These are phyloP conservation scores for Ophthalmolycus amberensis DNA, from an alignment of 2,113 vertebrate species.

Conservation along the genomic window DNA sequence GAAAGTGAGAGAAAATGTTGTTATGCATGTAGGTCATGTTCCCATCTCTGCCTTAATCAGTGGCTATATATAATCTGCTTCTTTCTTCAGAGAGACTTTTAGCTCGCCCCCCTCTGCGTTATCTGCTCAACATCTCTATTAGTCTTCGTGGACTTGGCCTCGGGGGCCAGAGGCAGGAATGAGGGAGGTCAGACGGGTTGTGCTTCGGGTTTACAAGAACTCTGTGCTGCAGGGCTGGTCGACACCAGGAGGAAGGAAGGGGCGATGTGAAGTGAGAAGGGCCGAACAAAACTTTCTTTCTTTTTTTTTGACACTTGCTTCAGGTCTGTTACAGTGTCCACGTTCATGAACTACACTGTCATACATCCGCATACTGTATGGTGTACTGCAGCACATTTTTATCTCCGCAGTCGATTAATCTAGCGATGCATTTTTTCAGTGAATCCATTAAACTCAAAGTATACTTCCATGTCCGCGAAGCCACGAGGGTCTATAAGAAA, in stretches of 20 bases:
- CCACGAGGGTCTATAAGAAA: neutral
- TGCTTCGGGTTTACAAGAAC: constrained; percentile 24
- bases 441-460: constrained; percentile 11
- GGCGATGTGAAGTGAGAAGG: neutral
- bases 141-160: constrained; percentile 70
- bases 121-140: constrained; percentile 75
- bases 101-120: constrained; percentile 75
- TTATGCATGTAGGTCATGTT: constrained; percentile 88
- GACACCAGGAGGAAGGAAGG: neutral
- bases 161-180: constrained; percentile 55
- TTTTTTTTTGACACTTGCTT: neutral
- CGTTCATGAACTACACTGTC: neutral
- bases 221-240: constrained; percentile 1
- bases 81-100: constrained; percentile 80
- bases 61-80: constrained; percentile 86
- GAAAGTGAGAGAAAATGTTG: constrained; percentile 81
- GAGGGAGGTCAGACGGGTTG: constrained; percentile 56
- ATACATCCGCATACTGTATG: neutral
- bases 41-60: constrained; percentile 86
- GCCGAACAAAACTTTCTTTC: neutral
- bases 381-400: neutral
- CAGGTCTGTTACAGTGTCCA: neutral
- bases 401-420: neutral
- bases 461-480: neutral
- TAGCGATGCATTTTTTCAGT: neutral